Percentiles rank a stretch among this genome's conserved stretches.
Evolutionary conservation across 2,888 invertebrate species (phyloP).

Genomic region (Xestia rhomboidea): DNA sequence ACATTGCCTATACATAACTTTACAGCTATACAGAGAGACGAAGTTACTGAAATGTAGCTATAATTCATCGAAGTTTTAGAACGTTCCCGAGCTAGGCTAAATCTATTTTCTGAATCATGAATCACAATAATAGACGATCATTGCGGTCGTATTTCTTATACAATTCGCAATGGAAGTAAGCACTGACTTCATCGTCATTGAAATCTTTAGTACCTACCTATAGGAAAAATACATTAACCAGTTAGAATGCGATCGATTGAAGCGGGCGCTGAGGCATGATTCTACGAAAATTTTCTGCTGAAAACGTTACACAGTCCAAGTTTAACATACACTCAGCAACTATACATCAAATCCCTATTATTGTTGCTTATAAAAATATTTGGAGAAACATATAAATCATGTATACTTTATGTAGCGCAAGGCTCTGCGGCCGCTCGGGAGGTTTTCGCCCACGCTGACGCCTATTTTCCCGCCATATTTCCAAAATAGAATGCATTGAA

Average conservation of each 20-base stretch:
- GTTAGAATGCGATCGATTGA: conserved; percentile 14
- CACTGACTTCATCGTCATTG: conserved; percentile 50
- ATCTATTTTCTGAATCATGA: conserved; percentile 80
- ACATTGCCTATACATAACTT: conserved; percentile 60
- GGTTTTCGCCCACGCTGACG: conserved; percentile 85
- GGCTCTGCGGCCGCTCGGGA: conserved; percentile 78
- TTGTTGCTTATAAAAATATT: conserved; percentile 56
- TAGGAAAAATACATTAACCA: conserved; percentile 25
- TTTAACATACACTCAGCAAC: conserved; percentile 10
- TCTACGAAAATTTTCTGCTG: background rate
- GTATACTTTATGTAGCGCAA: conserved; percentile 74
- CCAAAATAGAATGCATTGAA: conserved; percentile 90
- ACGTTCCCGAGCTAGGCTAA: conserved; percentile 76
- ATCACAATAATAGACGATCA: conserved; percentile 74
- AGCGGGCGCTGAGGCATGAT: background rate
- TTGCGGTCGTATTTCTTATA: conserved; percentile 68
- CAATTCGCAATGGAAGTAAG: conserved; percentile 41
- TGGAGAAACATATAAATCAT: conserved; percentile 70
- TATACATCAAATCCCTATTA: conserved; percentile 33
- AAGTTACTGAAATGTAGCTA: conserved; percentile 65
- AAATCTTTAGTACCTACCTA: conserved; percentile 26
- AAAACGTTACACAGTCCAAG: background rate
- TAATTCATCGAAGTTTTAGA: conserved; percentile 74
- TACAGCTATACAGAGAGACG: conserved; percentile 60
- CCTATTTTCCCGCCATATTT: conserved; percentile 87